These are phyloP conservation scores for Corella eumyota DNA, from an alignment of 23 tunicate species.

Conservation along the genomic window DNA sequence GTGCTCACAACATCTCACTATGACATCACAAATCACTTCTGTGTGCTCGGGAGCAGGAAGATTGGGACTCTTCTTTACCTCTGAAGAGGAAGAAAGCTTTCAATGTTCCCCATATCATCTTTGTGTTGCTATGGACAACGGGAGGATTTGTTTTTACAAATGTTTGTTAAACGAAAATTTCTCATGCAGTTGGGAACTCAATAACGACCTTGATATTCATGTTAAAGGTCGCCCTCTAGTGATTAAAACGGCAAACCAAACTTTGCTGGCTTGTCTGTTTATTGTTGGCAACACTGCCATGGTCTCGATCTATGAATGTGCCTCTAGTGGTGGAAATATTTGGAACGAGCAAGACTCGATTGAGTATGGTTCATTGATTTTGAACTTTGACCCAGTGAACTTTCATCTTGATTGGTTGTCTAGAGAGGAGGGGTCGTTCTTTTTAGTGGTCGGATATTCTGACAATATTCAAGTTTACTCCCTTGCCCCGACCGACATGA, in stretches of 20 bases:
- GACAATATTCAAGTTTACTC: slow-evolving; percentile 46
- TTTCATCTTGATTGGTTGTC: slow-evolving; percentile 85
- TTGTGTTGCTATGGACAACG: slow-evolving; percentile 33
- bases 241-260: slow-evolving; percentile 66
- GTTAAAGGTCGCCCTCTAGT: slow-evolving; percentile 38
- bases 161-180: no score
- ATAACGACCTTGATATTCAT: no score
- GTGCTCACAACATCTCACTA: no score
- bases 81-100: slow-evolving; percentile 25
- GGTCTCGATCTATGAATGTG: slow-evolving; percentile 68
- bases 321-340: slow-evolving; percentile 68
- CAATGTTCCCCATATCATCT: slow-evolving; percentile 43
- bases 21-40: no score
- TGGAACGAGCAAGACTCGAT: slow-evolving; percentile 68
- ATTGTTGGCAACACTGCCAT: neutral
- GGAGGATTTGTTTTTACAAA: slow-evolving; percentile 58
- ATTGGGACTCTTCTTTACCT: slow-evolving; percentile 22
- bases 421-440: slow-evolving; percentile 66
- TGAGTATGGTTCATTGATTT: neutral
- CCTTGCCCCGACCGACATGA: slow-evolving; percentile 43
- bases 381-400: neutral
- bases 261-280: slow-evolving; percentile 55
- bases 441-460: slow-evolving; percentile 44
- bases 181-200: no score
- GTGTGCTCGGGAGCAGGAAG: slow-evolving; percentile 40